Evolutionary conservation across 2,113 vertebrate genomes (phyloP).

Genomic region (Atlantisia rogersi): DNA sequence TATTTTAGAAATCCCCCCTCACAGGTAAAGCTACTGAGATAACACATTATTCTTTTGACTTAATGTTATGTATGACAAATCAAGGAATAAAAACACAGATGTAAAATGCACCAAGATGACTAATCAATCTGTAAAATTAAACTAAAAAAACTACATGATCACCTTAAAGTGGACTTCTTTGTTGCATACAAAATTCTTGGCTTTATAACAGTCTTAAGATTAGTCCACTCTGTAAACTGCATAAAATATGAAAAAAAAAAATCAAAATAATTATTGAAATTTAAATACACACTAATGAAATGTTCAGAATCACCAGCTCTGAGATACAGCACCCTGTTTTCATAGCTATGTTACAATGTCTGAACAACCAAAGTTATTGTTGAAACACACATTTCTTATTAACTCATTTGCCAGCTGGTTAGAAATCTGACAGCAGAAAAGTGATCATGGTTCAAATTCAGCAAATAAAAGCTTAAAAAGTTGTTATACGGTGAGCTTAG

Average conservation of each 20-base stretch:
- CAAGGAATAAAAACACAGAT: slow-evolving; percentile 28
- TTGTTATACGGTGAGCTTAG: background rate
- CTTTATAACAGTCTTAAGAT: slow-evolving; percentile 65
- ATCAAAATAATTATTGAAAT: slow-evolving; percentile 30
- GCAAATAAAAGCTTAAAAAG: background rate
- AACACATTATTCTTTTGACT: background rate
- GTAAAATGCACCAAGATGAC: slow-evolving; percentile 25
- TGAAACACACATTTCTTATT: background rate
- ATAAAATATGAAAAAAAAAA: slow-evolving; percentile 55
- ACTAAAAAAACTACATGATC: slow-evolving; percentile 50
- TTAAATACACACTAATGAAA: slow-evolving; percentile 6
- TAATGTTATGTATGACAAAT: background rate
- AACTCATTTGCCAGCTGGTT: background rate
- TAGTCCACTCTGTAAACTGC: slow-evolving; percentile 60
- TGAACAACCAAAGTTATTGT: background rate
- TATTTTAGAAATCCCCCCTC: background rate
- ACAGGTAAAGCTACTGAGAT: background rate
- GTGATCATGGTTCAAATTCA: background rate
- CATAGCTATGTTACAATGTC: background rate
- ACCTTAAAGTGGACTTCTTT: slow-evolving; percentile 61
- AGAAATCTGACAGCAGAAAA: background rate
- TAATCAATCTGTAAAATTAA: slow-evolving; percentile 26
- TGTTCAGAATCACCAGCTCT: background rate
- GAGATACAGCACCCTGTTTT: background rate
- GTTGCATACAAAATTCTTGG: slow-evolving; percentile 61